phyloP scores from a whole-genome alignment of 2,797 vertebrate genomes.

The Bovichtus variegatus region DNA sequence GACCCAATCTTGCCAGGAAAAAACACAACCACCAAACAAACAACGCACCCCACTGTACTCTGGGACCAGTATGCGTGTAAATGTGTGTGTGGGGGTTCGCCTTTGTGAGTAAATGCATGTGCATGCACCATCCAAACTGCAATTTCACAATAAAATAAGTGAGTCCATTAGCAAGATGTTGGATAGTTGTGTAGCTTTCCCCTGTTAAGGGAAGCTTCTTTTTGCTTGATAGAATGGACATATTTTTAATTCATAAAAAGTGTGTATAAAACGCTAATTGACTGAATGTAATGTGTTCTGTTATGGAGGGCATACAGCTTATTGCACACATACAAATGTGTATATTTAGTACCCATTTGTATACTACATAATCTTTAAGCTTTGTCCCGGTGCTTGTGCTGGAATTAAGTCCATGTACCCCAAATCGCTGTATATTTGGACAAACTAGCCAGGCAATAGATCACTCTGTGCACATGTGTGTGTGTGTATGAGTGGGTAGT shows the following conservation, averaged over 20 bases:
- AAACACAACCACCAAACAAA: conserved; percentile 77
- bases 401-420: conserved; percentile 54
- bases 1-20: conserved; percentile 77
- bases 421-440: conserved; percentile 71
- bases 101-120: conserved; percentile 47
- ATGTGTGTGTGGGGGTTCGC: conserved; percentile 20
- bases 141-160: conserved; percentile 47
- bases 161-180: conserved; percentile 25
- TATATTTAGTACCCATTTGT: conserved; percentile 12
- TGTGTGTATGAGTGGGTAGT: conserved; percentile 53
- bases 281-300: conserved; percentile 1
- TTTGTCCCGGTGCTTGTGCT: conserved; percentile 51
- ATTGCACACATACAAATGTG: background rate
- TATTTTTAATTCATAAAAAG: conserved; percentile 17
- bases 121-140: conserved; percentile 29
- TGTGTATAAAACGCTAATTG: background rate
- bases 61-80: conserved; percentile 44
- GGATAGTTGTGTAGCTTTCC: conserved; percentile 8
- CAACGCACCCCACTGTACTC: conserved; percentile 72
- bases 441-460: conserved; percentile 69
- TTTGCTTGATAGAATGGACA: conserved; percentile 17
- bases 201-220: conserved; percentile 21
- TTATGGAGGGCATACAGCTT: background rate
- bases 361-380: conserved; percentile 34
- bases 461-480: conserved; percentile 54